Base-by-base conservation (phyloP, 2,113 vertebrate species). In the Solea solea region DNA sequence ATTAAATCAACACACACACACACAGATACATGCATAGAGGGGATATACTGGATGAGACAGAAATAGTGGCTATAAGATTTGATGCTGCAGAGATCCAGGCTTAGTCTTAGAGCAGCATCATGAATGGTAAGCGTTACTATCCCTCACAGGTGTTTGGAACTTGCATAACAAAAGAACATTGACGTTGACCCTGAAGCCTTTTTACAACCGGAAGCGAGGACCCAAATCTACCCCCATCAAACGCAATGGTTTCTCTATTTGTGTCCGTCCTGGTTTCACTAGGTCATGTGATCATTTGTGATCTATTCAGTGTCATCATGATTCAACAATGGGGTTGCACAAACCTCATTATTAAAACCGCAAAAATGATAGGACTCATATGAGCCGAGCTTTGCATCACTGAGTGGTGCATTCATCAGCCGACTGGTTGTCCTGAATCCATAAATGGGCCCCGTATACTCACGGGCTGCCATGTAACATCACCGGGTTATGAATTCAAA, bases 361-460 rank as follows among this genome's bases (percentile, higher is more conserved):
- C 41, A 48, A 48, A 48, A 81, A 76, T 72, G 44, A 80, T 56
- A 34, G 54, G 51, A 84, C n/a, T 55, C 57, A 58, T 46, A 28
- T 42, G 55, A 77, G 62, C 50, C 10, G 34, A 45, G 13, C 58
- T 39, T 39, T 59, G 48, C 70, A 64, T 51, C 56, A 12, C 42
- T 44, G 48, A 69, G 62, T 49, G 12, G 1, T 25, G 50, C 58
- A 72, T 70, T 50, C 40, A 62, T 82, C 63, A 77, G 60, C 59
- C 74, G 74, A 77, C 41, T 71, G 81, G 42, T 49, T 48, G 58
- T 51, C 72, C 64, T 64, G 49, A 86, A 87, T 74, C 52, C 61
- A 39, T 78, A 86, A 81, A 85, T 81, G 74, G 77, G 74, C 72
- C 72, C 77, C 64, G 45, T 40, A n/a, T 2, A 34, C 72, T 80